A percentile compares a stretch with the other conserved stretches of the same genome.
Evolutionary conservation across 2,888 invertebrate genomes (phyloP).

Genomic region (Nephrotoma appendiculata): DNA sequence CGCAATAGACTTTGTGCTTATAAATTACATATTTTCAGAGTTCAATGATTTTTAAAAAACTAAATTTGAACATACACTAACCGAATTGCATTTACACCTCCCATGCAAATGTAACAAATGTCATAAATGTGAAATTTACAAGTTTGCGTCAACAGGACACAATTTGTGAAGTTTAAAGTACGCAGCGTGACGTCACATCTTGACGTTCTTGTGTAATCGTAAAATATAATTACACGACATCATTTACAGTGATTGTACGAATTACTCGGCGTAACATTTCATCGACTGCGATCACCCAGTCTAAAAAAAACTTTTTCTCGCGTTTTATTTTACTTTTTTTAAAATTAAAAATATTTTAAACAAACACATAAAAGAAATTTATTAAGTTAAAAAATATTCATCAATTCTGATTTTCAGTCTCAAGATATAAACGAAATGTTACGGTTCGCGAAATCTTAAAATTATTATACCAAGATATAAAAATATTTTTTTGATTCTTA

Average conservation of each 20-base stretch:
- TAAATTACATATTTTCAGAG: too few relatives aligned
- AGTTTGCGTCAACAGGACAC: too few relatives aligned
- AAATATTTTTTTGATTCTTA: background rate
- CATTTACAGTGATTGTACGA: background rate
- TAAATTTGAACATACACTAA: too few relatives aligned
- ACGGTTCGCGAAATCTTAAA: background rate
- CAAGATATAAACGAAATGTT: background rate
- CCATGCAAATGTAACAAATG: too few relatives aligned
- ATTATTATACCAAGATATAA: background rate
- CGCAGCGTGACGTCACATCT: background rate
- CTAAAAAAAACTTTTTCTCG: background rate
- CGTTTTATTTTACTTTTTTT: background rate
- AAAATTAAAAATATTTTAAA: background rate
- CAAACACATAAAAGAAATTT: background rate
- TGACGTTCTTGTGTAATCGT: background rate
- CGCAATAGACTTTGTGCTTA: too few relatives aligned
- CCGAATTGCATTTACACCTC: too few relatives aligned
- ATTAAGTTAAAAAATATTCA: background rate
- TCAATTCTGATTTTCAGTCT: background rate
- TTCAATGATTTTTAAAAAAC: too few relatives aligned
- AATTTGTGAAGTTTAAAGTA: too few relatives aligned
- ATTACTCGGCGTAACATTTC: background rate
- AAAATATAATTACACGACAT: background rate
- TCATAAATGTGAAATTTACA: too few relatives aligned
- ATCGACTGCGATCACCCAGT: background rate